Evolutionary conservation across 2,888 invertebrate genomes (phyloP), one percentile per base, ranked within the genome.

Genomic region (Thera britannica): DNA sequence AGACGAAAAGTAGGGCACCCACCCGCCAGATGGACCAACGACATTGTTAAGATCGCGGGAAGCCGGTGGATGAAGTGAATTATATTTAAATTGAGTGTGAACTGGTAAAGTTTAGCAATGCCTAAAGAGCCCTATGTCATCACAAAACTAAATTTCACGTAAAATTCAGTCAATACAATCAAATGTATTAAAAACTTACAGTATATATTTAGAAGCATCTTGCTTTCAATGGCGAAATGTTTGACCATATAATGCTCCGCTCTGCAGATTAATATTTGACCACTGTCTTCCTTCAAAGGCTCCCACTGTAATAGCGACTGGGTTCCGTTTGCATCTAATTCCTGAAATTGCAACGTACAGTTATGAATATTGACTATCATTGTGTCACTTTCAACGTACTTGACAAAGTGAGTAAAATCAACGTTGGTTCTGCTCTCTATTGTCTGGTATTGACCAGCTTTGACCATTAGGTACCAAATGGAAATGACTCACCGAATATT

Each of bases 191-290:
- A 41, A 12, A 38, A 91, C 98, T 97, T 90, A 98, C 98, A 98
- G 91, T 96, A 97, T 73, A 98, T 96, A 90, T 97, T 97, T 67
- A 98, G 94, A 79, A 96, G 96, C 94, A 97, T 95, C 72, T 95
- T 96, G 83, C 96, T 96, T 86, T 98, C 98, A 71, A 96, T 95
- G 35, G 95, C 95, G 55, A 96, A 96, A 76, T 94, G 96, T 83
- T 96, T 95, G 72, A 98, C 95, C 78, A 96, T 94, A 41, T 95
- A 94, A 90, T 98, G 98, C 76, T 97, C 96, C 0, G 97, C 98
- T 79, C 97, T 95, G 85, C 98, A 98, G 65, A 96, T 96, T 68
- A 98, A 94, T 55, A 95, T 93, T 86, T 96, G 96, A 55, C 96
- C 96, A 86, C 98, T 97, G 92, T 98, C 97, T 76, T 95, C 94